Evolutionary conservation across 1,140 invertebrate genomes (phyloP).

Genomic region (Temnothorax curvispinosus): DNA sequence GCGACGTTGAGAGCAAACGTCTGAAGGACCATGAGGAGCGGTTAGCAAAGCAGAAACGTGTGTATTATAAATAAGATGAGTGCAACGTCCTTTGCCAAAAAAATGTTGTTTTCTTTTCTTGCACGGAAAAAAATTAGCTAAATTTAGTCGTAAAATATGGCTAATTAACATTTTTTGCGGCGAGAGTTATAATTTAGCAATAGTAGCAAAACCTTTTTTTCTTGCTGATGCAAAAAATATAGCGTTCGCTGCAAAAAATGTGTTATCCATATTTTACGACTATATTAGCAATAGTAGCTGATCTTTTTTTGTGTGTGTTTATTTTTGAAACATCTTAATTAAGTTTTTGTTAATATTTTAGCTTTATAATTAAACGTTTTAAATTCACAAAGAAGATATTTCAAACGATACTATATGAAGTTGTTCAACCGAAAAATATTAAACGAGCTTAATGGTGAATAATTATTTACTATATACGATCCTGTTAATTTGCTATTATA

Average conservation of each 20-base stretch:
- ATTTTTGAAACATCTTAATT: background rate
- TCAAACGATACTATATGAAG: background rate
- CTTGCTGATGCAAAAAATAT: too few species aligned
- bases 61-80: background rate
- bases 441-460: background rate
- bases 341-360: background rate
- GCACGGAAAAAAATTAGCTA: too few species aligned
- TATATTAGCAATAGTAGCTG: too few species aligned
- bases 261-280: too few species aligned
- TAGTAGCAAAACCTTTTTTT: too few species aligned
- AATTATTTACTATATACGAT: background rate
- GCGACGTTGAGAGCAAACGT: constrained; percentile 4
- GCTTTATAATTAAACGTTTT: background rate
- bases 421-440: background rate
- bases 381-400: background rate
- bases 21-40: background rate
- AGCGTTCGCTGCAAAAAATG: too few species aligned
- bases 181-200: too few species aligned
- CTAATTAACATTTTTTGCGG: too few species aligned
- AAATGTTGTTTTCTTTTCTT: background rate
- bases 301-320: background rate
- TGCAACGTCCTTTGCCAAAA: background rate
- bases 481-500: background rate
- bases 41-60: background rate
- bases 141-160: too few species aligned